Conservation (phyloP, 2,113 vertebrate genomes). For the Copsychus sechellarum region DNA sequence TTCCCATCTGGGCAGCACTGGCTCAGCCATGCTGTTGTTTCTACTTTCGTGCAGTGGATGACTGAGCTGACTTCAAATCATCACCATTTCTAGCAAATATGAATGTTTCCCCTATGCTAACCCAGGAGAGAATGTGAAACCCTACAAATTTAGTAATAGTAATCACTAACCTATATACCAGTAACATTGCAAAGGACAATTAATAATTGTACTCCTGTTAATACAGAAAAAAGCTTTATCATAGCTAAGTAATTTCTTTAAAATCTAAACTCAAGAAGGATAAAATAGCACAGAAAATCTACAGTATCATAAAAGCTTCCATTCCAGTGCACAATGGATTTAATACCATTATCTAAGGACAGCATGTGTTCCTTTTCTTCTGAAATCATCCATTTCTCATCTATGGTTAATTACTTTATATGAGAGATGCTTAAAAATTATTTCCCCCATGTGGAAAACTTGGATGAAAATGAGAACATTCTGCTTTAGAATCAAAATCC, state of each 20-base stretch:
- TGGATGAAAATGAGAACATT: conserved; percentile 52
- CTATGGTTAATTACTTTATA: conserved; percentile 43
- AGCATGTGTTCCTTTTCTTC: conserved; percentile 10
- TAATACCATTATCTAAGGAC: conserved; percentile 27
- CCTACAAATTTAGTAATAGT: neutral
- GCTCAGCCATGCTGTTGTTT: neutral
- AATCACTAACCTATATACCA: neutral
- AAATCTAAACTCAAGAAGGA: neutral
- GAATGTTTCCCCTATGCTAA: neutral
- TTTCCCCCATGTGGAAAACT: conserved; percentile 24
- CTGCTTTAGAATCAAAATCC: conserved; percentile 11
- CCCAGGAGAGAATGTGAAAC: neutral
- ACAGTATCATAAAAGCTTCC: neutral
- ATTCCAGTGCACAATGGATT: conserved; percentile 1
- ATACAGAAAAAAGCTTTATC: neutral
- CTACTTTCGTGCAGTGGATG: neutral
- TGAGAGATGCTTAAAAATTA: conserved; percentile 34
- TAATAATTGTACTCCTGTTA: neutral
- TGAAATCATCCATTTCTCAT: neutral
- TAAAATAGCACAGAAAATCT: conserved; percentile 3
- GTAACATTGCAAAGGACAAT: neutral
- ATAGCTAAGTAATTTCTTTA: neutral
- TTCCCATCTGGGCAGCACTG: neutral
- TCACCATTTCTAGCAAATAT: neutral
- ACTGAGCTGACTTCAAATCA: neutral